These are phyloP conservation scores for Uromys caudimaculatus DNA, from an alignment of 2,797 vertebrate species.

Conservation along the genomic window DNA sequence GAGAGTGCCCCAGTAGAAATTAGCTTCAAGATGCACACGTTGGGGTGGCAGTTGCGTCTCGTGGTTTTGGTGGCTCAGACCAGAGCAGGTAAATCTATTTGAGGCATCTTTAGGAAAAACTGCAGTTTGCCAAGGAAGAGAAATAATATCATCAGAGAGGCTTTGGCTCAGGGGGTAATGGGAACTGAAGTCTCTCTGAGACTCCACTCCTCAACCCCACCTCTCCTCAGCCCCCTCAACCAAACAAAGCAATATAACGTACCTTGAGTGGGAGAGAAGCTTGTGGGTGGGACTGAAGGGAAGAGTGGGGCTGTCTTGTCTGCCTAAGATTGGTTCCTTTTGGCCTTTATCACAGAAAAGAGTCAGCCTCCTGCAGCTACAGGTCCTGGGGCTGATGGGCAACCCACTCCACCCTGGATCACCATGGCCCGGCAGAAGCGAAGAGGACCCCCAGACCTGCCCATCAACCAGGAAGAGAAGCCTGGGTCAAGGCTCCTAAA, in stretches of 20 bases:
- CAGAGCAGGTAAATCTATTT: background rate
- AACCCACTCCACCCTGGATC: constrained; percentile 92
- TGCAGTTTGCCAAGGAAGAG: constrained; percentile 1
- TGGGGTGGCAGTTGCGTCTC: background rate
- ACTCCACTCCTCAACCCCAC: background rate
- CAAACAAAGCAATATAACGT: background rate
- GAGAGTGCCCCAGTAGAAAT: background rate
- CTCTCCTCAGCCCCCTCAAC: background rate
- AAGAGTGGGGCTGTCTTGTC: constrained; percentile 35
- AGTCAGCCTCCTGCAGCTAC: constrained; percentile 36
- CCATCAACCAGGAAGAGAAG: constrained; percentile 88
- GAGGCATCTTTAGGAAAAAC: background rate
- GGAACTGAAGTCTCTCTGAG: background rate
- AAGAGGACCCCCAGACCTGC: constrained; percentile 90
- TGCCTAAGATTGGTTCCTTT: constrained; percentile 58
- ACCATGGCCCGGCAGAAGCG: constrained; percentile 93
- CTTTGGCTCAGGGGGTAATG: background rate
- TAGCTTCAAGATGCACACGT: background rate
- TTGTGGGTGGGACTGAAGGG: background rate
- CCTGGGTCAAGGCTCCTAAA: constrained; percentile 73
- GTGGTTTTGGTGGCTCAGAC: background rate
- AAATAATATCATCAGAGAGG: background rate
- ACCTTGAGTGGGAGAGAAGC: background rate
- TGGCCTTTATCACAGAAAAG: constrained; percentile 88
- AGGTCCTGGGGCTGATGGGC: constrained; percentile 75